phyloP scores from a whole-genome alignment of 1,140 invertebrate genomes.

The Drosophila nebulosa region DNA sequence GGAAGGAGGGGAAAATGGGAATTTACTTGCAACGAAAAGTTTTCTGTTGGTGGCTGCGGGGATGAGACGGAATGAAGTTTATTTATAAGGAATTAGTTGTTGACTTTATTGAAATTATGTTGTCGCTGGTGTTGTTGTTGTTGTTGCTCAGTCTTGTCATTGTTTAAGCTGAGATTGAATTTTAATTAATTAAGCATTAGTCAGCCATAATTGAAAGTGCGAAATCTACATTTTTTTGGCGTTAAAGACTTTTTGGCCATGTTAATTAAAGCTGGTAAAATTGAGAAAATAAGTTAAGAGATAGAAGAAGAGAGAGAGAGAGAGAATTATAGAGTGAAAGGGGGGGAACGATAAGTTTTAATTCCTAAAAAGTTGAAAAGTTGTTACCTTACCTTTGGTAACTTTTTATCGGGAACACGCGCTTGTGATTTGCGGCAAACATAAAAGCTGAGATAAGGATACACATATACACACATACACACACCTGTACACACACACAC shows the following conservation, averaged over 20 bases:
- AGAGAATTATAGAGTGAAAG: neutral
- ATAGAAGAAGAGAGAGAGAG: neutral
- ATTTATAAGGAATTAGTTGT: slow-evolving; percentile 6
- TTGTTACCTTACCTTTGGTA: neutral
- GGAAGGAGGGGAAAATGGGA: neutral
- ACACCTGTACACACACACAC: neutral
- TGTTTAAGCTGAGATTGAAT: slow-evolving; percentile 4
- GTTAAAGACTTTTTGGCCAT: neutral
- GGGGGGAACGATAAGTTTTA: neutral
- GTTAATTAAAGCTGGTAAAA: neutral
- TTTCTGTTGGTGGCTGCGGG: neutral
- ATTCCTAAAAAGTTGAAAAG: slow-evolving; percentile 3
- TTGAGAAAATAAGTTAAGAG: neutral
- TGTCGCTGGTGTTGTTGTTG: neutral
- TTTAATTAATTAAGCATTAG: slow-evolving; percentile 1
- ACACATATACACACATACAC: neutral
- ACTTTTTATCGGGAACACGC: slow-evolving; percentile 10
- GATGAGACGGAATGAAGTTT: neutral
- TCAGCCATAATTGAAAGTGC: neutral
- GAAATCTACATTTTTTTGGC: neutral
- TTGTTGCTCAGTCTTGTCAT: neutral
- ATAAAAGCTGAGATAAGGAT: neutral
- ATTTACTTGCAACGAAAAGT: slow-evolving; percentile 5
- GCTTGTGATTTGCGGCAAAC: slow-evolving; percentile 4
- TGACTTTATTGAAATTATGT: slow-evolving; percentile 8